These are phyloP conservation scores for Oligia fasciuncula DNA, from an alignment of 2,888 invertebrate genomes.

Conservation along the genomic window DNA sequence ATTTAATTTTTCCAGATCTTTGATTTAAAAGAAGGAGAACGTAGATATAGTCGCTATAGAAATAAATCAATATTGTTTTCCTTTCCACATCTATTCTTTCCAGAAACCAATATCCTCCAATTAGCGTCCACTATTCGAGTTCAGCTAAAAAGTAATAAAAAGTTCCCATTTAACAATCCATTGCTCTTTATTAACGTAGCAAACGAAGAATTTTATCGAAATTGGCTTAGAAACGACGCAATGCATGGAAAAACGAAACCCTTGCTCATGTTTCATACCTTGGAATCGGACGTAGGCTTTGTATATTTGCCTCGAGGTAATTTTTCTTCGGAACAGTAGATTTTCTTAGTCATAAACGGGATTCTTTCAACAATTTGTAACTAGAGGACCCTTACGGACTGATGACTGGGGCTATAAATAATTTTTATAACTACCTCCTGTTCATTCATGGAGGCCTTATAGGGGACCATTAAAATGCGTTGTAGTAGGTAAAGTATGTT, in stretches of 20 bases:
- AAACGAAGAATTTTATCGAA: constrained; percentile 23
- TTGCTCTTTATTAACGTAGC: constrained; percentile 18
- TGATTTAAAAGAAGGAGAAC: neutral
- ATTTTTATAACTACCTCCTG: constrained; percentile 34
- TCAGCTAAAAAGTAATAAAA: constrained; percentile 24
- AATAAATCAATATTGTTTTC: constrained; percentile 1
- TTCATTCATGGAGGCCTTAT: constrained; percentile 10
- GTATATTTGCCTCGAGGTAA: constrained; percentile 39
- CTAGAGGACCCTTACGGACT: constrained; percentile 25
- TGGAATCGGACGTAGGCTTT: constrained; percentile 25
- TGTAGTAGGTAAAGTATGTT: neutral
- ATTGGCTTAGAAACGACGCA: constrained; percentile 29
- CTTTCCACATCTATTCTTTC: neutral
- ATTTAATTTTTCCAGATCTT: neutral
- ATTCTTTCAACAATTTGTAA: constrained; percentile 54
- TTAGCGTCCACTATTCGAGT: constrained; percentile 24
- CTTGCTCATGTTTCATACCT: constrained; percentile 40
- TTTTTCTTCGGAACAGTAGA: constrained; percentile 43
- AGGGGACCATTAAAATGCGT: neutral
- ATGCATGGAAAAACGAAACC: constrained; percentile 33
- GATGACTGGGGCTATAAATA: constrained; percentile 43
- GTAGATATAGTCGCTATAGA: neutral
- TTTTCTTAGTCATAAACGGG: constrained; percentile 43
- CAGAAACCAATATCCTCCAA: constrained; percentile 24
- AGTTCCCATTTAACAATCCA: constrained; percentile 39